Base-by-base conservation (phyloP, 2,888 invertebrate genomes). In the Meganola albula region DNA sequence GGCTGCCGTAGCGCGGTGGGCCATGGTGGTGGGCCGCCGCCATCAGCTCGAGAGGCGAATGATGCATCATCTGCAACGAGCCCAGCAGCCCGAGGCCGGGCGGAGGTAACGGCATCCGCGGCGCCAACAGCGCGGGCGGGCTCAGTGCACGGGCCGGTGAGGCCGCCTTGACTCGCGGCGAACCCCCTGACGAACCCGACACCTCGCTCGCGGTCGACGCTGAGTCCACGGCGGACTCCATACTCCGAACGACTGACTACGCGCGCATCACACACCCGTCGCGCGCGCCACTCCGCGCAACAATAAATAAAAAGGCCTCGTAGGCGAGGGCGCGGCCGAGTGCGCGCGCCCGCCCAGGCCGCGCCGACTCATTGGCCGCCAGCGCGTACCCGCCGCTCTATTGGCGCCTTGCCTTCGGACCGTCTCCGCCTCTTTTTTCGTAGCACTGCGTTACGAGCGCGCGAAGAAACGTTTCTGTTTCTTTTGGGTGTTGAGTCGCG, bases 1-100 rank as follows among this genome's bases (percentile, higher is more conserved):
- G 96, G 65, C 94, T 94, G 74, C 94, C 95, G 84, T 95, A 96
- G 8, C 95, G 93, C 37, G 93, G 90, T 52, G 93, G 95, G 53
- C 94, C 94, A 56, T 91, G 90, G 69, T 94, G 94, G 64, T 94
- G 94, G 60, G 92, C 92, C 49, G 92, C 92, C 20, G 92, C 92
- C 52, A 94, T 94, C 91, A 95, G 93, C 68, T 95, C 88, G 62
- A 94, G 93, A 54, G 95, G 86, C 44, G 94, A 94, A 69, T 93
- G 93, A 75, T 93, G 93, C 78, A 92, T 93, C 83, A 91, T 92
- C 63, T 92, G 90, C 67, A 95, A 82, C 37, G 94, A 93, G 64
- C 94, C 94, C 61, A 95, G 88, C 59, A 95, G 88, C 20, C 95
- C 94, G 49, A 95, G 87, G 18, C 94, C 93, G 34, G 94, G 94